A percentile compares a stretch with the other conserved stretches of the same genome.
phyloP scores from a whole-genome alignment of 1,140 invertebrate species.

The Brachionus rotundiformis region DNA sequence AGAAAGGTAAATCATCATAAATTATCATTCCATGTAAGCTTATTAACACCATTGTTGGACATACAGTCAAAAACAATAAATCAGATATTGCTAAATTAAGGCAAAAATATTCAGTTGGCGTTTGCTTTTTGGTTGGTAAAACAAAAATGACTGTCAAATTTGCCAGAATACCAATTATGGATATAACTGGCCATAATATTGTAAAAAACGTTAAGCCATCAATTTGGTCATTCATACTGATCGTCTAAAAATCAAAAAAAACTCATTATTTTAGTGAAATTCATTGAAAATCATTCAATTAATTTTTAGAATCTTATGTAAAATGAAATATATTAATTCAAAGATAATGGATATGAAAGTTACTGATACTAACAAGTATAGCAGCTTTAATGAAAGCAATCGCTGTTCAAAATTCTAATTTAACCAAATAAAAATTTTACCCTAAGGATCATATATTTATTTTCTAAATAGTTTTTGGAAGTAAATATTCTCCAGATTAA shows the following conservation, averaged over 20 bases:
- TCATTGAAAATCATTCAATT: neutral
- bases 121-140: neutral
- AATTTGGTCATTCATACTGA: neutral
- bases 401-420: neutral
- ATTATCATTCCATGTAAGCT: neutral
- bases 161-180: slow-evolving; percentile 29
- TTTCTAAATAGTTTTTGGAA: no score
- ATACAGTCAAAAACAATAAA: slow-evolving; percentile 18
- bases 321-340: neutral
- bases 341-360: neutral
- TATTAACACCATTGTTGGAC: slow-evolving; percentile 26
- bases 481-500: no score
- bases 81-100: slow-evolving; percentile 48
- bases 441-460: no score
- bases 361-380: neutral
- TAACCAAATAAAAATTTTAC: no score
- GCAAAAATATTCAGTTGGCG: slow-evolving; percentile 39
- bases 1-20: slow-evolving; percentile 3
- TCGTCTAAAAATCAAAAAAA: neutral
- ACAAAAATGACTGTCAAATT: slow-evolving; percentile 41
- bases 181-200: slow-evolving; percentile 14
- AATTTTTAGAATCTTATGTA: neutral
- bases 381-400: neutral
- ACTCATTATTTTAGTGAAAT: no score
- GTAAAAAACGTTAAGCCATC: neutral